Base-by-base conservation (phyloP, 2,888 invertebrate genomes). In the Andrena fulva region DNA sequence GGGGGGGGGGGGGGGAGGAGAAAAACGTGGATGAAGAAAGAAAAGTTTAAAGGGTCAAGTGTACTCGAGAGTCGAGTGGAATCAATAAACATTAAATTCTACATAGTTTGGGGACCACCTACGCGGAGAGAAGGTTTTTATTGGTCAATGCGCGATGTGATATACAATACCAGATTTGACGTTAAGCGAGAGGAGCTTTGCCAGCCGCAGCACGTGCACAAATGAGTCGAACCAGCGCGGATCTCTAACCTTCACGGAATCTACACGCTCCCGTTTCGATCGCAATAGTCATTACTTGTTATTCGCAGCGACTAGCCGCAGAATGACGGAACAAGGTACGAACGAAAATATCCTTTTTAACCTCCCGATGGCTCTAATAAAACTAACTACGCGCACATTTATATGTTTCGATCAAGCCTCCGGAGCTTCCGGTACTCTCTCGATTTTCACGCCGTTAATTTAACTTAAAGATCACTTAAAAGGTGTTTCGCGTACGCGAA, bases 281-380 rank as follows among this genome's bases (percentile, higher is more conserved):
- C 48, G 31, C 16, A 52, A 31, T 24, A 59, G 33, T 10, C 29
- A 1, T 75, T 42, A 16, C 10, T 62, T 31, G 52, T 52, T 60
- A 12, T 24, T n/a, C 24, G 10, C 10, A 42, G 10, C 20, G 52
- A 62, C 68, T 42, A 24, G 27, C 77, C 16, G 7, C 54, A 80
- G 67, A 85, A 84, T 84, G 84, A 85, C 84, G 3, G 85, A 84
- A 48, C 66, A 77, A 85, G 85, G 85, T 84, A 77, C 2, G 4
- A 1, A 42, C 52, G 6, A 59, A 24, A 42, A 54, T 74, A 48
- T n/a, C 60, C 2, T 42, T 24, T 6, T 29, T 10, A n/a, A 7
- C 29, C 10, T n/a, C 4, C 10, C 20, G 12, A 24, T 6, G 12
- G 56, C 42, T 66, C 10, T 20, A 20, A 10, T n/a, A 1, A 48